Percentiles rank a stretch among this genome's conserved stretches.
Conservation (phyloP, 2,888 invertebrate genomes). For the Sclerodermus sp. region DNA sequence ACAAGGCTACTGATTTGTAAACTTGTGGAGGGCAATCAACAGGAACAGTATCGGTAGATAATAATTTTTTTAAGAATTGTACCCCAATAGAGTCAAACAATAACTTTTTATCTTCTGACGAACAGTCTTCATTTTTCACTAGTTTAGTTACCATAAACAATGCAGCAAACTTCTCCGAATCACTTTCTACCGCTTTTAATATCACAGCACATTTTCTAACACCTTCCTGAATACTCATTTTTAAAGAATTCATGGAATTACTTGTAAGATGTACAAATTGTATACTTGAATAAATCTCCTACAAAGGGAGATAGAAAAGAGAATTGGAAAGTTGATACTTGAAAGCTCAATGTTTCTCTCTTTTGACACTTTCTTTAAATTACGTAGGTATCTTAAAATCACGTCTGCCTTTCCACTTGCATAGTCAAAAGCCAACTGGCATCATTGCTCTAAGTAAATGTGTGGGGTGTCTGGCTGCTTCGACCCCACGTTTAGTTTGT, state of each 20-base stretch:
- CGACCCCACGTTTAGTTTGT: too few relatives aligned
- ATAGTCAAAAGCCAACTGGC: conserved; percentile 46
- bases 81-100: conserved; percentile 90
- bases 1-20: conserved; percentile 88
- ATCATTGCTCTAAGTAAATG: conserved; percentile 34
- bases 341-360: too few relatives aligned
- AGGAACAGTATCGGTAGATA: conserved; percentile 75
- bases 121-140: conserved; percentile 80
- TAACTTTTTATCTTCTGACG: conserved; percentile 71
- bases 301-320: conserved; percentile 16
- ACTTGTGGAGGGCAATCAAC: conserved; percentile 87
- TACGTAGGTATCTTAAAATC: too few relatives aligned
- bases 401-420: conserved; percentile 23
- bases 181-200: conserved; percentile 76
- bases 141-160: conserved; percentile 90
- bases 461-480: too few relatives aligned
- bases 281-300: conserved; percentile 7
- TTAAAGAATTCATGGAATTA: too few relatives aligned
- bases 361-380: too few relatives aligned
- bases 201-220: conserved; percentile 84
- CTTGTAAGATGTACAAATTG: background rate
- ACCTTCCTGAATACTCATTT: conserved; percentile 68
- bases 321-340: background rate
- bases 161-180: conserved; percentile 90
- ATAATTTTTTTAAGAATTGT: conserved; percentile 78